Percentiles rank a stretch among this genome's conserved stretches.
phyloP scores from a whole-genome alignment of 2,797 vertebrate species.

The Amazonetta brasiliensis region DNA sequence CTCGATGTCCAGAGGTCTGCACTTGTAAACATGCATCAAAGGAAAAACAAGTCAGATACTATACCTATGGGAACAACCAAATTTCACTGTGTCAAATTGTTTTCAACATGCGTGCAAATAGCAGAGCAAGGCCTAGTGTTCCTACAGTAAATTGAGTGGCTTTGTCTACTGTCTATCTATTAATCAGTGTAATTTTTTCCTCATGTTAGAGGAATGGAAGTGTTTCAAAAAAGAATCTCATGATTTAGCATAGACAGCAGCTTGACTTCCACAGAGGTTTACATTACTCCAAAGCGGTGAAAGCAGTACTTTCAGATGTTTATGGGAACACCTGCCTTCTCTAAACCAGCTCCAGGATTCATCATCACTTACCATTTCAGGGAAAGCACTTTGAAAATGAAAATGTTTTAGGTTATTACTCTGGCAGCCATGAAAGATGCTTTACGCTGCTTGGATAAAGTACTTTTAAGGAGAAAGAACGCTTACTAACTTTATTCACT shows the following conservation, averaged over 20 bases:
- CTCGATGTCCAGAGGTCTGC: neutral
- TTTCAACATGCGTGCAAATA: rapidly evolving
- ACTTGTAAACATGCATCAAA: neutral
- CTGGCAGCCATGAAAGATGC: no score
- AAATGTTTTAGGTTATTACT: neutral
- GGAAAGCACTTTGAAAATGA: neutral
- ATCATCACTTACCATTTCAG: neutral
- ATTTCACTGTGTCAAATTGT: neutral
- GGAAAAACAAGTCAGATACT: neutral
- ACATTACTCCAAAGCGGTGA: neutral
- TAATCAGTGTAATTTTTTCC: neutral
- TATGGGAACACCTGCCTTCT: neutral
- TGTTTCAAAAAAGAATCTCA: neutral
- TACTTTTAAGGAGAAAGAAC: neutral
- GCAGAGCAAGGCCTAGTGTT: neutral
- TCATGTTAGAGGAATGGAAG: neutral
- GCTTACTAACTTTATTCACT: neutral
- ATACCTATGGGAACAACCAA: neutral
- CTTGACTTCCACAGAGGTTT: neutral
- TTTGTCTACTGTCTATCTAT: neutral
- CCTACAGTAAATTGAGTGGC: neutral
- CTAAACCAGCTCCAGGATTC: neutral
- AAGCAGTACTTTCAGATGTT: neutral
- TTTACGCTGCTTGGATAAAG: neutral
- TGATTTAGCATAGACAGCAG: neutral